A percentile compares a stretch with the other conserved stretches of the same genome.
These are phyloP conservation scores for Stegophylla sp. DNA, from an alignment of 2,888 invertebrate genomes.

Conservation along the genomic window DNA sequence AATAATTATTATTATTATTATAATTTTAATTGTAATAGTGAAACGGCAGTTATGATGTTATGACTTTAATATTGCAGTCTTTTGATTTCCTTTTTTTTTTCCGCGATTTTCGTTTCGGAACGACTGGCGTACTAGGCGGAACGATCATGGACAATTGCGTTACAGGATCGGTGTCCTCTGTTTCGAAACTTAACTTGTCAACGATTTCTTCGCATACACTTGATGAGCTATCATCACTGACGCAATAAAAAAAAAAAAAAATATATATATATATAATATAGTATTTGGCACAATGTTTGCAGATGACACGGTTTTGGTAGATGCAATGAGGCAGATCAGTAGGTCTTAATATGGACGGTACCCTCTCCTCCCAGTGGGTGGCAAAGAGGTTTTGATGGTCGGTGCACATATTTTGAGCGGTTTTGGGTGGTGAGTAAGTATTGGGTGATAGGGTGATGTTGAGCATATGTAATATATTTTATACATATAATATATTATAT, in stretches of 20 bases:
- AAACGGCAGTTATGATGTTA: slow-evolving; percentile 2
- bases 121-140: slow-evolving; percentile 36
- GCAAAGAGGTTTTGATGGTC: no score
- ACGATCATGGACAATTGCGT: slow-evolving; percentile 19
- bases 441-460: no score
- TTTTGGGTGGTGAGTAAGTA: no score
- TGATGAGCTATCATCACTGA: slow-evolving; percentile 43
- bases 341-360: no score
- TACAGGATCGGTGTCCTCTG: not conserved
- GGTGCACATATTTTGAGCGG: no score
- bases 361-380: no score
- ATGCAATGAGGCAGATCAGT: no score
- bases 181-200: slow-evolving; percentile 30
- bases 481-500: no score
- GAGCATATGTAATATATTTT: no score
- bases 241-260: not conserved
- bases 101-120: slow-evolving; percentile 40
- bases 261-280: not conserved
- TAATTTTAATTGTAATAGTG: not conserved
- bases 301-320: no score
- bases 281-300: no score
- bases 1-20: no score
- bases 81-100: slow-evolving; percentile 44
- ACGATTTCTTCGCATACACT: slow-evolving; percentile 42
- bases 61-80: slow-evolving; percentile 23